These are phyloP conservation scores for Drosophila watanabei DNA, from an alignment of 1,140 invertebrate species.

Conservation along the genomic window DNA sequence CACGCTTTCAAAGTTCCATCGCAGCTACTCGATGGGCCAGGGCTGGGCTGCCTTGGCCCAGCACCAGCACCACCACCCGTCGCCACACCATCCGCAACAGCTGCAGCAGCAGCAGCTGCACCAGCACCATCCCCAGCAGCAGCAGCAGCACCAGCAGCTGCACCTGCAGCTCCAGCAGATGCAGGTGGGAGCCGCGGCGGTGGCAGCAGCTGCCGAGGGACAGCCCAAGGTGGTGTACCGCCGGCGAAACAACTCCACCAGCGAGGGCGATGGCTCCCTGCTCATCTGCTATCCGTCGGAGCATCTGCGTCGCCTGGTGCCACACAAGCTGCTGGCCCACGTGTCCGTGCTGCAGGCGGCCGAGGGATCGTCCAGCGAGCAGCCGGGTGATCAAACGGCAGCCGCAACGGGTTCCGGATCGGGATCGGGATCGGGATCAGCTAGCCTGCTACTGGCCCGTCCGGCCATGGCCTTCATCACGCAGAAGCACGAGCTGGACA, in stretches of 20 bases:
- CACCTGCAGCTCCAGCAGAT: slow-evolving; percentile 22
- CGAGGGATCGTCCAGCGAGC: background rate
- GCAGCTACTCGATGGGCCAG: slow-evolving; percentile 85
- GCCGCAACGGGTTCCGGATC: slow-evolving; percentile 5
- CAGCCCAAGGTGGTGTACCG: slow-evolving; percentile 81
- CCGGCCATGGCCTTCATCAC: slow-evolving; percentile 94
- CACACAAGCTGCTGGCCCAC: slow-evolving; percentile 78
- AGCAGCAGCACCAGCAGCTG: slow-evolving; percentile 37
- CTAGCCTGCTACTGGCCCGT: slow-evolving; percentile 86
- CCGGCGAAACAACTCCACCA: slow-evolving; percentile 78
- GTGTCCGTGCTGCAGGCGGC: slow-evolving; percentile 52
- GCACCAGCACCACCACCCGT: slow-evolving; percentile 50
- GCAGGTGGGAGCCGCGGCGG: background rate
- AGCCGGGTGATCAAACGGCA: background rate
- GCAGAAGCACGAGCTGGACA: slow-evolving; percentile 94
- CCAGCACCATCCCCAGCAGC: slow-evolving; percentile 31
- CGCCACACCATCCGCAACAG: slow-evolving; percentile 33
- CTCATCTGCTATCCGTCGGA: slow-evolving; percentile 93
- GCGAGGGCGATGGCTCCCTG: slow-evolving; percentile 88
- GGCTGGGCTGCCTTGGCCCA: slow-evolving; percentile 75
- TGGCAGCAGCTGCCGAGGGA: slow-evolving; percentile 17
- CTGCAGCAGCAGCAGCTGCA: slow-evolving; percentile 13
- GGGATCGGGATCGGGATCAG: slow-evolving; percentile 20
- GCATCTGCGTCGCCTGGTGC: slow-evolving; percentile 90
- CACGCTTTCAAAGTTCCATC: slow-evolving; percentile 78